phyloP scores from a whole-genome alignment of 2,113 vertebrate species.

The Ammodytes dubius region DNA sequence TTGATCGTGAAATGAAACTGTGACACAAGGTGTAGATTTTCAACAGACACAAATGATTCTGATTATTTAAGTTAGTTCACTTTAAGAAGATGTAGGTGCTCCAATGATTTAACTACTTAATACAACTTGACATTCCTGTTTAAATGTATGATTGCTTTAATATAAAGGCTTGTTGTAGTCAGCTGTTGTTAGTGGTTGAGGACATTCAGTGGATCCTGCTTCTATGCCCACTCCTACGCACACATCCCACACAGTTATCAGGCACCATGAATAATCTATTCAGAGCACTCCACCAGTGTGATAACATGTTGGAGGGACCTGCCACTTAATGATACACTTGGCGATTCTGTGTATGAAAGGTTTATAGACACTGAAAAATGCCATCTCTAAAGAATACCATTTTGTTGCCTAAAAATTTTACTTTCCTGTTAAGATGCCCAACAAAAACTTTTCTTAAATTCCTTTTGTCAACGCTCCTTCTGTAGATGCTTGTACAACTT shows the following conservation, averaged over 20 bases:
- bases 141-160: slow-evolving; percentile 37
- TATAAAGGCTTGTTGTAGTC: slow-evolving; percentile 49
- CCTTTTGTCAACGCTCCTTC: neutral
- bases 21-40: neutral
- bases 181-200: slow-evolving; percentile 41
- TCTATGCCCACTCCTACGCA: slow-evolving; percentile 71
- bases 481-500: neutral
- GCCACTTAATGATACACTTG: slow-evolving; percentile 76
- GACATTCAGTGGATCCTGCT: slow-evolving; percentile 59
- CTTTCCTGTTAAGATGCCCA: slow-evolving; percentile 12
- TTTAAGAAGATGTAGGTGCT: neutral
- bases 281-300: slow-evolving; percentile 68
- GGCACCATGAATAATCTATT: slow-evolving; percentile 78
- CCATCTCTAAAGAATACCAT: slow-evolving; percentile 13
- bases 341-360: slow-evolving; percentile 62
- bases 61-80: neutral
- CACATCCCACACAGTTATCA: slow-evolving; percentile 77
- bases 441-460: neutral
- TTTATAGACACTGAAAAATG: slow-evolving; percentile 49
- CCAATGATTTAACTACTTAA: neutral
- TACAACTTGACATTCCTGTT: slow-evolving; percentile 32
- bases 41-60: neutral
- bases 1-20: neutral
- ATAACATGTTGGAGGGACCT: slow-evolving; percentile 71
- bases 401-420: slow-evolving; percentile 28